These are phyloP conservation scores for Fukomys damarensis DNA, from an alignment of 2,113 vertebrate genomes.

Conservation along the genomic window DNA sequence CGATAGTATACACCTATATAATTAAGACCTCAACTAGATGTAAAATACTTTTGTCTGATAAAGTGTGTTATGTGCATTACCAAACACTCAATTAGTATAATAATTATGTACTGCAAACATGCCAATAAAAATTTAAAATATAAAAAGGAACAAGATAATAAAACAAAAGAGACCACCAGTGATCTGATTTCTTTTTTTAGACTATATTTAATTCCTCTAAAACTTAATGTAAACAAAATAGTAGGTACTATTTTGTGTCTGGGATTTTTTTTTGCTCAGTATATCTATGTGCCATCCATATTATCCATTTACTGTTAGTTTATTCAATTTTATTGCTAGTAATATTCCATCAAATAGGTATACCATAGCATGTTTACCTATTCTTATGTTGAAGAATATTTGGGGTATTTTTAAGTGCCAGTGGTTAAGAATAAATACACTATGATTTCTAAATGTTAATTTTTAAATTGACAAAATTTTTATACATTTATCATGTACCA, in stretches of 20 bases:
- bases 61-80: neutral
- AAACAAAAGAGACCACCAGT: neutral
- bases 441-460: neutral
- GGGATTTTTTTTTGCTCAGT: neutral
- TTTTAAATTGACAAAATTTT: neutral
- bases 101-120: neutral
- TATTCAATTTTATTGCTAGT: constrained; percentile 22
- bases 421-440: neutral
- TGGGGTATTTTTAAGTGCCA: neutral
- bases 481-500: neutral
- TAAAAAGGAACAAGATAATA: neutral
- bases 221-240: neutral
- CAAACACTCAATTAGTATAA: neutral
- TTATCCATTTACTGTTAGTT: neutral
- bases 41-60: constrained; percentile 31
- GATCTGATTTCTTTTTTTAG: neutral
- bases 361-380: neutral
- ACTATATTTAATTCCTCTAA: neutral
- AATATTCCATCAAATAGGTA: neutral
- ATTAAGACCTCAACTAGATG: neutral
- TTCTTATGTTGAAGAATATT: neutral
- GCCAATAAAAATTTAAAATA: neutral
- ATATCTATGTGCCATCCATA: neutral
- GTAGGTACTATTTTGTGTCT: neutral
- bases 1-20: neutral